A percentile compares a stretch with the other conserved stretches of the same genome.
Evolutionary conservation across 2,113 vertebrate species (phyloP).

Genomic region (Gambusia holbrooki): DNA sequence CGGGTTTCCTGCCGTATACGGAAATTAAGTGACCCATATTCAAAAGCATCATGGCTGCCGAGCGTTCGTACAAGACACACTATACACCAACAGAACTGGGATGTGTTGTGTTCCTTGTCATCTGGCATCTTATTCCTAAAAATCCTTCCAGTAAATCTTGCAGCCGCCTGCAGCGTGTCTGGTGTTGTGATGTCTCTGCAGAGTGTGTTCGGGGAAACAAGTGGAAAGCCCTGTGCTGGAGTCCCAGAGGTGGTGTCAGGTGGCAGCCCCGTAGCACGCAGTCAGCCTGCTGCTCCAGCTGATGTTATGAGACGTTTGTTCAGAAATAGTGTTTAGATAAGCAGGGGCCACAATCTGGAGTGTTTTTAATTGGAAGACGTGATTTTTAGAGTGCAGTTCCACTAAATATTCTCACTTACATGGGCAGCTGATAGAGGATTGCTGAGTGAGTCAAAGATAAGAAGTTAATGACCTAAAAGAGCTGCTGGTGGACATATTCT

Average conservation of each 20-base stretch:
- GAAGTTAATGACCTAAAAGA: neutral
- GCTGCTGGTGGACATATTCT: neutral
- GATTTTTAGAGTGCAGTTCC: neutral
- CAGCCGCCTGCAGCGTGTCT: slow-evolving; percentile 18
- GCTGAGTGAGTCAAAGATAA: slow-evolving; percentile 14
- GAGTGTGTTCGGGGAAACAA: neutral
- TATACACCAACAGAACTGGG: neutral
- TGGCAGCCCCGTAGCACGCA: slow-evolving; percentile 9
- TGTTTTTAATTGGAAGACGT: neutral
- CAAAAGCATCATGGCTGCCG: neutral
- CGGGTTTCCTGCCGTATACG: neutral
- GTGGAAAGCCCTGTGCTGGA: slow-evolving; percentile 18
- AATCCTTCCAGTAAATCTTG: neutral
- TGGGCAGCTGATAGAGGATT: slow-evolving; percentile 1
- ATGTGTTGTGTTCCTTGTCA: neutral
- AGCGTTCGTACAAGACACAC: neutral
- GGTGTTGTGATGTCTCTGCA: slow-evolving; percentile 27
- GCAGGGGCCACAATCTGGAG: neutral
- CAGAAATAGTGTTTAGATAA: neutral
- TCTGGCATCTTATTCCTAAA: neutral
- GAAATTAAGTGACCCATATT: slow-evolving; percentile 6
- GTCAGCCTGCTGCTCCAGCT: slow-evolving; percentile 7
- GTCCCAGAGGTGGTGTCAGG: slow-evolving; percentile 40
- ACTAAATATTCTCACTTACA: slow-evolving; percentile 3
- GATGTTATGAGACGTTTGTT: neutral